Evolutionary conservation across 2,888 invertebrate genomes (phyloP).

Genomic region (Lumbricus terrestris): DNA sequence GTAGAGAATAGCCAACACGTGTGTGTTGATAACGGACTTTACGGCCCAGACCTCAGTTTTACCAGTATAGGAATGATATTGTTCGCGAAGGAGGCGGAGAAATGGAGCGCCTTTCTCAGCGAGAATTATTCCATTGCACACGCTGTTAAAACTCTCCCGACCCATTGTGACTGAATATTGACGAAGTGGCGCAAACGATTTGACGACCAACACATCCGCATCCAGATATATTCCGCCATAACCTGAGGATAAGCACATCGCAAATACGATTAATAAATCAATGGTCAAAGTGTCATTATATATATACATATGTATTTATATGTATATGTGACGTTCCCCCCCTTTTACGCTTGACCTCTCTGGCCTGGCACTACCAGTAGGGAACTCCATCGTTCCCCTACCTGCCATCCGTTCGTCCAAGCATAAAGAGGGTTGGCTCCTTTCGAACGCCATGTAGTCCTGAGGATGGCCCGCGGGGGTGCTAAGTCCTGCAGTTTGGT

Average conservation of each 20-base stretch:
- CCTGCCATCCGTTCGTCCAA: too few relatives aligned
- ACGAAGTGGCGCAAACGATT: slow-evolving; percentile 31
- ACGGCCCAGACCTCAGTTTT: neutral
- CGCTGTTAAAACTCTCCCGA: slow-evolving; percentile 26
- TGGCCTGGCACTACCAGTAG: too few relatives aligned
- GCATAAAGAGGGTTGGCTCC: too few relatives aligned
- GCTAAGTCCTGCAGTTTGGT: too few relatives aligned
- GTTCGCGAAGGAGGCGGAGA: slow-evolving; percentile 28
- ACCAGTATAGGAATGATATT: slow-evolving; percentile 8
- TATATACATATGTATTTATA: too few relatives aligned
- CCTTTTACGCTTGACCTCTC: too few relatives aligned
- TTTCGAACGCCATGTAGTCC: too few relatives aligned
- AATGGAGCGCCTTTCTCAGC: slow-evolving; percentile 27
- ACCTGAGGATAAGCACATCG: neutral
- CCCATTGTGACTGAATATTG: slow-evolving; percentile 27
- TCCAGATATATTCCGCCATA: slow-evolving; percentile 38
- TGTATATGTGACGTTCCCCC: too few relatives aligned
- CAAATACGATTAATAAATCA: too few relatives aligned
- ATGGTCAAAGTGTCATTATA: too few relatives aligned
- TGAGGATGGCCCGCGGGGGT: too few relatives aligned
- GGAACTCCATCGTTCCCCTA: too few relatives aligned
- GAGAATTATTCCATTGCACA: slow-evolving; percentile 35
- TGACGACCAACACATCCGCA: slow-evolving; percentile 33
- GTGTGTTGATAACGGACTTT: slow-evolving; percentile 24
- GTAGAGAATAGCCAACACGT: neutral